Conservation (phyloP, 2,888 invertebrate genomes). For the Drosophila formosana region DNA sequence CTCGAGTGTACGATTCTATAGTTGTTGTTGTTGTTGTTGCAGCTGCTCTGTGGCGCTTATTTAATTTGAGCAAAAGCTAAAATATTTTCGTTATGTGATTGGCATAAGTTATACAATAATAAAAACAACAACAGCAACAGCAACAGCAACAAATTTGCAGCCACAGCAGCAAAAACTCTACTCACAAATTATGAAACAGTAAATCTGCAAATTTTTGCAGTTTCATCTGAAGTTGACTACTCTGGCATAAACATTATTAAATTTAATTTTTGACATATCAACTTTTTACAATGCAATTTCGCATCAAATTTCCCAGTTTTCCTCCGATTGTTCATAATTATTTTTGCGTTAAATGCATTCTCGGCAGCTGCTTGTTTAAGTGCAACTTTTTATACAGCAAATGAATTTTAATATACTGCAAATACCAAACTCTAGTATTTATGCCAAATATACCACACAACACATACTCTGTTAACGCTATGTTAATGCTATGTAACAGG, state of each 20-base stretch:
- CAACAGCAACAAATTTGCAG: constrained; percentile 21
- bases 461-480: too few species aligned
- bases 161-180: constrained; percentile 20
- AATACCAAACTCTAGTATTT: too few species aligned
- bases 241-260: constrained; percentile 5
- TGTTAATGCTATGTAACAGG: too few species aligned
- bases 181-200: constrained; percentile 38
- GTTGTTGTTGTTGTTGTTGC: constrained; percentile 43
- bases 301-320: constrained; percentile 5
- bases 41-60: constrained; percentile 67
- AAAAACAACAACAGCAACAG: constrained; percentile 11
- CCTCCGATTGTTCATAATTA: constrained; percentile 3
- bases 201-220: constrained; percentile 24
- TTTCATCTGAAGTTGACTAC: constrained; percentile 1
- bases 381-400: not conserved
- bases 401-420: too few species aligned
- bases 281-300: not conserved
- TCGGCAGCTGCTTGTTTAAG: not conserved
- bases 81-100: constrained; percentile 77
- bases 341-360: constrained; percentile 2
- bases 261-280: constrained; percentile 3
- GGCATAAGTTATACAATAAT: constrained; percentile 69
- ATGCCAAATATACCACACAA: too few species aligned
- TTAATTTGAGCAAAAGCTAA: constrained; percentile 75
- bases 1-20: constrained; percentile 70